Percentiles rank a stretch among this genome's conserved stretches.
phyloP scores from a whole-genome alignment of 2,113 vertebrate genomes.

The Phrynocephalus versicolor region DNA sequence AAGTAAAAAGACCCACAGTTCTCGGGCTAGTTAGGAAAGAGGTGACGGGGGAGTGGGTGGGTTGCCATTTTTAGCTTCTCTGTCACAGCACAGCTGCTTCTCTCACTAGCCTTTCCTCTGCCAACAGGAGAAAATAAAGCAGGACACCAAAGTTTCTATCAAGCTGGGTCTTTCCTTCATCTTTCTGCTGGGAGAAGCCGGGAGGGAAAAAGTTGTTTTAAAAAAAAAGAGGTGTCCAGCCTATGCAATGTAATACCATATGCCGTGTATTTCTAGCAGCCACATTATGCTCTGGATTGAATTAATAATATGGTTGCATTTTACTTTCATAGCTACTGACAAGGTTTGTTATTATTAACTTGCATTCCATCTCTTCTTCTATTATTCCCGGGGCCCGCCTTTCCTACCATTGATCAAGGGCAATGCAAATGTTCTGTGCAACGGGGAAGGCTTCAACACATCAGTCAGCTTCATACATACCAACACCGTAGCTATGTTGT shows the following conservation, averaged over 20 bases:
- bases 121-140: neutral
- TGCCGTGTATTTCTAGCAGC: neutral
- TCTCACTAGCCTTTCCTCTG: neutral
- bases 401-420: no score
- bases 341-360: neutral
- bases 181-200: neutral
- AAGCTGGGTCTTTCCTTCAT: neutral
- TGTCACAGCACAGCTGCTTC: neutral
- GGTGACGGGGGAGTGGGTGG: neutral
- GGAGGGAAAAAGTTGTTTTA: no score
- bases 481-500: slow-evolving; percentile 91
- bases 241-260: neutral
- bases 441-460: no score
- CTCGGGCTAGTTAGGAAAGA: neutral
- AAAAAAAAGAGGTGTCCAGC: neutral
- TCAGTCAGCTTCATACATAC: slow-evolving; percentile 73
- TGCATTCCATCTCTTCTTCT: neutral
- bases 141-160: neutral
- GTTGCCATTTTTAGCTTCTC: neutral
- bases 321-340: no score
- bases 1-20: neutral
- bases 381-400: neutral
- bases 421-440: neutral
- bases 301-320: neutral
- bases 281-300: neutral